Conservation (phyloP, 2,888 invertebrate species). For the Netelia inedita region DNA sequence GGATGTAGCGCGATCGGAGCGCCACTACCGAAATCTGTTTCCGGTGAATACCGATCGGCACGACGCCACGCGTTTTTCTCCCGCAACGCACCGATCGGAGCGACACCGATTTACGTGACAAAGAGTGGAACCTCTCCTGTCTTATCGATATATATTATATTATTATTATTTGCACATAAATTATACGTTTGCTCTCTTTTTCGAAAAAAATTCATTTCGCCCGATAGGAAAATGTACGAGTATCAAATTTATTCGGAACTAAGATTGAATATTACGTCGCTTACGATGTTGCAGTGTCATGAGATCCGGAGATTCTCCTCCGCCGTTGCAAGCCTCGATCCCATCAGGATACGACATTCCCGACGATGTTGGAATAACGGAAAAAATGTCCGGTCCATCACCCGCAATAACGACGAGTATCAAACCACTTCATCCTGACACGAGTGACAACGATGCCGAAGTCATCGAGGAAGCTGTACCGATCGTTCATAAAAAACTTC, state of each 20-base stretch:
- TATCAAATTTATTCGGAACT: neutral
- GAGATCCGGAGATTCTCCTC: constrained; percentile 79
- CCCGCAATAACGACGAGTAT: constrained; percentile 67
- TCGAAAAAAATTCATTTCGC: too few relatives aligned
- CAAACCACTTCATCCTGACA: constrained; percentile 65
- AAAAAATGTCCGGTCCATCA: constrained; percentile 51
- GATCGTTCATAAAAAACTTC: constrained; percentile 75
- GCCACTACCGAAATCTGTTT: too few relatives aligned
- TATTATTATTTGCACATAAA: neutral
- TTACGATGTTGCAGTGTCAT: constrained; percentile 77
- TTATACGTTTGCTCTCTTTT: neutral
- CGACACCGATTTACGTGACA: neutral
- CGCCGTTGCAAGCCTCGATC: constrained; percentile 76
- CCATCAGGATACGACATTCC: constrained; percentile 78
- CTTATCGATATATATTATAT: neutral
- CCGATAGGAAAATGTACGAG: neutral
- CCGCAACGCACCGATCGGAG: neutral
- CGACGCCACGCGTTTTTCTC: neutral
- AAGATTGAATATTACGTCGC: constrained; percentile 1
- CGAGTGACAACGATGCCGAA: constrained; percentile 70
- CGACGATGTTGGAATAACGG: constrained; percentile 79
- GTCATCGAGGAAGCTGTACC: constrained; percentile 79
- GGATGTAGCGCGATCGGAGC: too few relatives aligned
- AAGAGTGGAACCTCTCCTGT: neutral
- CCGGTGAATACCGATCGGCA: too few relatives aligned